phyloP scores from a whole-genome alignment of 2,113 vertebrate species.

The Chiloscyllium plagiosum region DNA sequence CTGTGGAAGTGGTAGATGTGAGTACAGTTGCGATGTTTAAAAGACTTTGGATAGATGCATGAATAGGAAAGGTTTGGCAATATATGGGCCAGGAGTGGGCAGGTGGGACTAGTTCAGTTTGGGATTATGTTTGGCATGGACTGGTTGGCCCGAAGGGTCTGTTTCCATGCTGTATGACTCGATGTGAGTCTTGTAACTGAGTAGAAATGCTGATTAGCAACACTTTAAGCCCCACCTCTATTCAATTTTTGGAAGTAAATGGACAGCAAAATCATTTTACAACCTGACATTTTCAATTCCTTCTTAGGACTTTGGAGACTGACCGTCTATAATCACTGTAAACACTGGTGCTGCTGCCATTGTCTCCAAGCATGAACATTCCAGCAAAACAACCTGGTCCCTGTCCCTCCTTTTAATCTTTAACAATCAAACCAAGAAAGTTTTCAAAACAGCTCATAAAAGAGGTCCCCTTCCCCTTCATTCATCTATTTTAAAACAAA shows the following conservation, averaged over 20 bases:
- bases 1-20: no score
- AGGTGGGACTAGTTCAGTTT: no score
- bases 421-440: not conserved
- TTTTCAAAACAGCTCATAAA: not conserved
- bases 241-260: not conserved
- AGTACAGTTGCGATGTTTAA: no score
- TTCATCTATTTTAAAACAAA: not conserved
- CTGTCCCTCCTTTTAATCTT: not conserved
- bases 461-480: not conserved
- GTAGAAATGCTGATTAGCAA: not conserved
- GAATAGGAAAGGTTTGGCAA: no score
- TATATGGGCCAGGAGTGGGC: no score
- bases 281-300: not conserved
- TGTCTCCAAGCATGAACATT: not conserved
- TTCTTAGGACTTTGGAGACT: not conserved
- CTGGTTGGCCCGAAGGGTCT: no score
- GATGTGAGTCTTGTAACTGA: not conserved
- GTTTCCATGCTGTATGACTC: no score
- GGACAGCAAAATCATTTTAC: not conserved
- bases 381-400: not conserved
- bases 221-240: not conserved
- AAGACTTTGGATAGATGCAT: no score
- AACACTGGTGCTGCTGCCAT: not conserved
- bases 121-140: no score
- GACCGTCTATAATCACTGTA: not conserved